A percentile compares a stretch with the other conserved stretches of the same genome.
Conservation (phyloP, 2,888 invertebrate genomes). For the Exocentrus adspersus region DNA sequence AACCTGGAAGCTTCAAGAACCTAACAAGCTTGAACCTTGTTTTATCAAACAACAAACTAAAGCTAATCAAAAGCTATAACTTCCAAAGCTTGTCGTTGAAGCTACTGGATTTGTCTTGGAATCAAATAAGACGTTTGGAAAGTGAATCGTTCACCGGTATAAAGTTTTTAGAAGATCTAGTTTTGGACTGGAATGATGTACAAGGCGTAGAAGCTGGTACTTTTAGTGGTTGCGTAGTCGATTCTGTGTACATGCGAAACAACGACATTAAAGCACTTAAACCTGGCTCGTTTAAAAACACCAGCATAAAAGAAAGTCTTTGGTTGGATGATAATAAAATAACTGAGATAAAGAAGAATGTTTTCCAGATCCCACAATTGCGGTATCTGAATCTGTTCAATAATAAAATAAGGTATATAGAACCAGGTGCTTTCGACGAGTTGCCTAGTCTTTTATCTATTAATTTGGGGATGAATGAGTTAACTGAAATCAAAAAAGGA, state of each 20-base stretch:
- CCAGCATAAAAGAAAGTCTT: neutral
- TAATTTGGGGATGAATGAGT: neutral
- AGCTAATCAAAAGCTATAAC: neutral
- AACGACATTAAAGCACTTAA: neutral
- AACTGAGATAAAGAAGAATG: neutral
- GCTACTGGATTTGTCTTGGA: neutral
- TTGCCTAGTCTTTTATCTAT: neutral
- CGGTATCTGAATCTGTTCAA: neutral
- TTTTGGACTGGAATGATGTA: neutral
- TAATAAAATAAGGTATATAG: neutral
- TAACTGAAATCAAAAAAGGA: neutral
- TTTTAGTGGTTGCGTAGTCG: neutral
- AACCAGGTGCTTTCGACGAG: neutral
- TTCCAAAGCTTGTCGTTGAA: neutral
- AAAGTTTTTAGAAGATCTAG: neutral
- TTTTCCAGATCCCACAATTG: neutral
- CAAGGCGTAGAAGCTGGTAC: neutral
- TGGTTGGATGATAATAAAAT: neutral
- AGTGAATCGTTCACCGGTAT: neutral
- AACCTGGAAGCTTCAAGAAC: neutral
- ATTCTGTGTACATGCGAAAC: neutral
- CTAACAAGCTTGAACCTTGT: neutral
- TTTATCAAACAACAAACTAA: neutral
- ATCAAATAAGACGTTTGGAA: constrained; percentile 1
- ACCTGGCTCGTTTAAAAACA: neutral